Evolutionary conservation across 2,113 vertebrate genomes (phyloP).

Genomic region (Corvus moneduloides): DNA sequence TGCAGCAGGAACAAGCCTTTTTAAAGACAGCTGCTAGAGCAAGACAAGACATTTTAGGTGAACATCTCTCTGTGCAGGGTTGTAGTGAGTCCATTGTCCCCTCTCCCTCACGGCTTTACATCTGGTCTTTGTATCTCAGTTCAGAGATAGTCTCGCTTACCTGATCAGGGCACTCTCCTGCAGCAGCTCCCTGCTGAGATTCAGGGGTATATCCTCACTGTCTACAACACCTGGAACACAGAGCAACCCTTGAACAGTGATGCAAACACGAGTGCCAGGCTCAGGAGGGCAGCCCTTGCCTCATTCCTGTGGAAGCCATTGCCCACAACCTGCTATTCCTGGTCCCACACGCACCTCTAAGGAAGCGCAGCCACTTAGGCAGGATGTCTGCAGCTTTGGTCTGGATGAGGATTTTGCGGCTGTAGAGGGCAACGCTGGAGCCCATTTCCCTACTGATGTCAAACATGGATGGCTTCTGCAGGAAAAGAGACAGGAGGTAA

Average conservation of each 20-base stretch:
- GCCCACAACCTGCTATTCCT: not conserved
- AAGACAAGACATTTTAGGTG: not conserved
- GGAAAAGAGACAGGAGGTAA: not conserved
- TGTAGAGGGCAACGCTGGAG: constrained; percentile 89
- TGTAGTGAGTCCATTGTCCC: not conserved
- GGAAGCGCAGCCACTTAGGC: constrained; percentile 95
- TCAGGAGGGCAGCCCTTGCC: not conserved
- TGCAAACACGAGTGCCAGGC: not conserved
- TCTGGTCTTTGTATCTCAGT: not conserved
- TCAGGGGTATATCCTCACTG: constrained; percentile 97
- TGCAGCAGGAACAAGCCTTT: constrained; percentile 53
- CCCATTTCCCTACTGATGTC: constrained; percentile 95
- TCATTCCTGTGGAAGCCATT: not conserved
- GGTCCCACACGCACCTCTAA: constrained; percentile 78
- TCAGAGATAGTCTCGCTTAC: constrained; percentile 60
- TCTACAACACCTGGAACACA: constrained; percentile 89
- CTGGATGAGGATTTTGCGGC: constrained; percentile 94
- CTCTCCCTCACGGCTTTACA: not conserved
- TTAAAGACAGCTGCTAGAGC: not conserved
- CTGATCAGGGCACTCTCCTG: constrained; percentile 94
- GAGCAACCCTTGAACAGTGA: not conserved
- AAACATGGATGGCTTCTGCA: constrained; percentile 94
- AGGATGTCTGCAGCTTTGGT: constrained; percentile 92
- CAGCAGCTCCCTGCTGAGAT: constrained; percentile 95
- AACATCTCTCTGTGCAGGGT: not conserved